Base-by-base conservation (phyloP, 2,888 invertebrate species). In the Candidula unifasciata region DNA sequence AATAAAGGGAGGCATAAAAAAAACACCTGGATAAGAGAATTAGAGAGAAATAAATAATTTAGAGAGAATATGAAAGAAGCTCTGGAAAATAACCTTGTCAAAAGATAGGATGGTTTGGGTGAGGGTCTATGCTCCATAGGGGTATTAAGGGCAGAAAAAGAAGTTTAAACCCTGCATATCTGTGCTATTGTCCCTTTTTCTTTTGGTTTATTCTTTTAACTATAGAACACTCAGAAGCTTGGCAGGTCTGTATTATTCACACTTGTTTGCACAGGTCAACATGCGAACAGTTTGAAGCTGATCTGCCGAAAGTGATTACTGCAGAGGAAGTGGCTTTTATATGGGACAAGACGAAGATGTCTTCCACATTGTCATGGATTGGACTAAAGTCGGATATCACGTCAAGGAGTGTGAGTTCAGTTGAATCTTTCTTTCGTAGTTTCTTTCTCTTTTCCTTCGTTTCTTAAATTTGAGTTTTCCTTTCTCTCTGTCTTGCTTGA, bases 201-300 rank as follows among this genome's bases (percentile, higher is more conserved):
- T 60, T 0, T 60, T 60, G 57, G 60, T 60, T 60, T 13, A 60
- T 60, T n/a, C 5, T n/a, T 6, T 60, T 6, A n/a, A 60, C 60
- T 21, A 21, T 60, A 21, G 60, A 24, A 60, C 60, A 6, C 21
- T 60, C 60, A 13, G 21, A 60, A 60, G 60, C 21, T n/a, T 21
- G n/a, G 21, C 21, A 3, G 35, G 21, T 71, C 44, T 44, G 44
- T 44, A 13, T 44, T 44, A 44, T 44, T 44, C 6, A 10, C 13
- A 6, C 44, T 44, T 44, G 44, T 44, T 6, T 6, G 13, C 21
- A 3, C 82, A 89, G 89, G 54, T 85, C 73, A 37, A 86, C 86
- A 18, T 89, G 89, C 79, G 86, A 86, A 44, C 57, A 74, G 16
- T 68, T 87, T 27, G 82, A 88, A 68, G 88, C 82, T n/a, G 84